Evolutionary conservation across 2,113 vertebrate genomes (phyloP), one percentile per base, ranked within the genome.

Genomic region (Oryzias celebensis): DNA sequence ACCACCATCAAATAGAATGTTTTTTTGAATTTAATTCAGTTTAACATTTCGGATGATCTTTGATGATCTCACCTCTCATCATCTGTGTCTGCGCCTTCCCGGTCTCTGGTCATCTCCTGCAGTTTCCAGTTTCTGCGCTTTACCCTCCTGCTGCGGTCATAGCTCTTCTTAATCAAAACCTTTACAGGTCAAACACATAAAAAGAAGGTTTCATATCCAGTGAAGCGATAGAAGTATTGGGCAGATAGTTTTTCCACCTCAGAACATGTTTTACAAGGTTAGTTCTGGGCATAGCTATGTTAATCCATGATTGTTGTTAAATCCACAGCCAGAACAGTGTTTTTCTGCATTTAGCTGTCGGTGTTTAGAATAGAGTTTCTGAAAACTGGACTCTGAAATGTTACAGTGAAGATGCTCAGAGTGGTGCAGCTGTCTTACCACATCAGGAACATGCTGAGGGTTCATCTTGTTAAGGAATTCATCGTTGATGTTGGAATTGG

Each of bases 101-200:
- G 85, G 28, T 99, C 96, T 85, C 85, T 92, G 0, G 88, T 78
- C 62, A 98, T 92, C 77, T 98, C 95, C 62, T 94, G 95, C 67
- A 98, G 91, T 75, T 94, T 98, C 97, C 96, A 99, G 90, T 96
- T 97, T 66, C 97, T 93, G 77, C 93, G 94, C 65, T 85, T 96
- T 65, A 91, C 93, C 58, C 96, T 93, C 82, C 69, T 94, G 60
- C 41, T 89, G 50, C 94, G 94, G 81, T 99, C 94, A 2, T 96
- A 99, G 71, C 92, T 94, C 89, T 99, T 99, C 90, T 98, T 98
- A 53, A 99, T 96, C 77, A 98, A 77, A 18, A 98, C 93, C 97
- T 98, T 51, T 7, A 47, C 4, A 17, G 43, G 36, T 10, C 22
- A 53, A 45, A 45, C 16, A 14, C 15, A 45, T 4, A 45, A 4